Conservation (phyloP, 2,113 vertebrate genomes). For the Coptodon bakossiorum region DNA sequence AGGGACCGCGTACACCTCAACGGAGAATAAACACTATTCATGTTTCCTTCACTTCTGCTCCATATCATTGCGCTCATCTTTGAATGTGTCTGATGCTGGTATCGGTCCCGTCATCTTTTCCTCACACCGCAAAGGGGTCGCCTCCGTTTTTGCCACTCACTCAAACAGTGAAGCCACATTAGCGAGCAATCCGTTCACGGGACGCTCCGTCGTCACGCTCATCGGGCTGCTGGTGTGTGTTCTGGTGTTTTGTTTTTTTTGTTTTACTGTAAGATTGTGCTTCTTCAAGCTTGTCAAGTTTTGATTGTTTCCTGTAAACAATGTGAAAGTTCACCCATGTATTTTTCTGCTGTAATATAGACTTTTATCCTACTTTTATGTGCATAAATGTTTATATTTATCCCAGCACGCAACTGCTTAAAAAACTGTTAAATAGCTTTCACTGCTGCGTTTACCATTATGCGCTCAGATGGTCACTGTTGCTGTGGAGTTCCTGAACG, state of each 20-base stretch:
- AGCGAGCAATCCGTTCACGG: slow-evolving; percentile 18
- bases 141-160: slow-evolving; percentile 1
- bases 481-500: background rate
- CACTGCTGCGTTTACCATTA: background rate
- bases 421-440: slow-evolving; percentile 15
- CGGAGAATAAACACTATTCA: slow-evolving; percentile 57
- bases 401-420: slow-evolving; percentile 24
- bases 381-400: slow-evolving; percentile 54
- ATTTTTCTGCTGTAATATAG: slow-evolving; percentile 58
- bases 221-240: background rate
- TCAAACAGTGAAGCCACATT: slow-evolving; percentile 53
- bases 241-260: background rate
- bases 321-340: slow-evolving; percentile 45
- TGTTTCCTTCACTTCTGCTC: slow-evolving; percentile 41
- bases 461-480: background rate
- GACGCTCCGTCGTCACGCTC: background rate
- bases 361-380: slow-evolving; percentile 24
- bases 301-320: slow-evolving; percentile 39
- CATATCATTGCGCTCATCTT: slow-evolving; percentile 45
- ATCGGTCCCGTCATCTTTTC: background rate
- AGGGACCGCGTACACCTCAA: slow-evolving; percentile 65
- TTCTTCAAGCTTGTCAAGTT: slow-evolving; percentile 9
- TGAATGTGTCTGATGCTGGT: slow-evolving; percentile 47
- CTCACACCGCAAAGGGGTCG: background rate
- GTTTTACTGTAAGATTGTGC: background rate